Conservation (phyloP, 2,797 vertebrate genomes). For the Diglossa cyanea region DNA sequence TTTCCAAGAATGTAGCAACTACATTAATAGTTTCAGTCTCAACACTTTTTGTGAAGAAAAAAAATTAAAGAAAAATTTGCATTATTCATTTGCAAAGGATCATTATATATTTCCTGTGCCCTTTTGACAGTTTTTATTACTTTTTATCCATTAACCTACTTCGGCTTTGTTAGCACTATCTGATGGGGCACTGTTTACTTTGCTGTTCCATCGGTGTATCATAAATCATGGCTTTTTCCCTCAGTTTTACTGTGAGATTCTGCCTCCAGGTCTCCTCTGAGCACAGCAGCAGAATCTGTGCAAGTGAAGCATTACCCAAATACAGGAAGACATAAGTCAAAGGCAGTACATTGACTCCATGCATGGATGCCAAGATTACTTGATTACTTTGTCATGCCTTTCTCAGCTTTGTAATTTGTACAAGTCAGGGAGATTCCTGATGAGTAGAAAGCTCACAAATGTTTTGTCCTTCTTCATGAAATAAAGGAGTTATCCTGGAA, state of each 20-base stretch:
- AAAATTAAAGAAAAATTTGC: background rate
- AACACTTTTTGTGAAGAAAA: background rate
- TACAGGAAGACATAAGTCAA: background rate
- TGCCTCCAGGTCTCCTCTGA: background rate
- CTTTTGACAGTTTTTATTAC: background rate
- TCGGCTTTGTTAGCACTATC: background rate
- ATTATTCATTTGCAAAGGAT: background rate
- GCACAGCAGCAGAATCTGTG: background rate
- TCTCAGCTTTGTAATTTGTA: background rate
- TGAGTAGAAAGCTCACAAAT: background rate
- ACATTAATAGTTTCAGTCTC: background rate
- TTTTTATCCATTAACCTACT: background rate
- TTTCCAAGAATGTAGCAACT: background rate
- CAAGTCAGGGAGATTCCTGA: background rate
- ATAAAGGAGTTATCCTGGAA: background rate
- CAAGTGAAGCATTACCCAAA: background rate
- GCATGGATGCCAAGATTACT: background rate
- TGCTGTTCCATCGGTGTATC: background rate
- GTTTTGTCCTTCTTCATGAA: background rate
- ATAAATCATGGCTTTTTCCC: fast-evolving
- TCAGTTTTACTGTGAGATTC: background rate
- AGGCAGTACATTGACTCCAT: background rate
- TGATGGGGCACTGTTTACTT: background rate
- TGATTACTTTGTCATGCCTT: background rate
- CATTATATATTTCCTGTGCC: background rate